These are phyloP conservation scores for Leucophenga montana DNA, from an alignment of 2,888 invertebrate species.

Conservation along the genomic window DNA sequence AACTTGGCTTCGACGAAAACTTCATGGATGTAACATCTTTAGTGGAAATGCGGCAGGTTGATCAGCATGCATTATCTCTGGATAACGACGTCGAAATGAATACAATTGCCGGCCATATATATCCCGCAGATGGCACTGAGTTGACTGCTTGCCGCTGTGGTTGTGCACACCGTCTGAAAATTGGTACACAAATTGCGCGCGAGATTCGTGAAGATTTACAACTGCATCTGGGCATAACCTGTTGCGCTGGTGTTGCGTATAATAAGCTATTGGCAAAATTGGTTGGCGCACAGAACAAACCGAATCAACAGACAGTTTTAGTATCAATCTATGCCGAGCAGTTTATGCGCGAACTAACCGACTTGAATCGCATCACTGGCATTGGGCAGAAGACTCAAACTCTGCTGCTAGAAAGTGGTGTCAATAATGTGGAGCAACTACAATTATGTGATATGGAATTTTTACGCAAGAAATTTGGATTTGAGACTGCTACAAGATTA, in stretches of 20 bases:
- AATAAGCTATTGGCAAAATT: conserved; percentile 90
- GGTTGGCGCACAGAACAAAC: conserved; percentile 82
- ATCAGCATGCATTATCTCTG: conserved; percentile 14
- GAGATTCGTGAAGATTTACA: conserved; percentile 83
- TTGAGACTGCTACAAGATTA: conserved; percentile 80
- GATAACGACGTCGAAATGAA: conserved; percentile 49
- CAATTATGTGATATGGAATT: conserved; percentile 77
- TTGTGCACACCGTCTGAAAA: conserved; percentile 79
- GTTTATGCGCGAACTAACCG: conserved; percentile 79
- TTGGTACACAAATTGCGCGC: conserved; percentile 83
- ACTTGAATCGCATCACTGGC: conserved; percentile 81
- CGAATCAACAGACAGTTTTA: conserved; percentile 86
- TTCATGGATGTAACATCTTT: conserved; percentile 84
- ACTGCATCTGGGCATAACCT: conserved; percentile 82
- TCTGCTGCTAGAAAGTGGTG: conserved; percentile 78
- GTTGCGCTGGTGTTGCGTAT: conserved; percentile 87
- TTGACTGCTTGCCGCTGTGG: conserved; percentile 81
- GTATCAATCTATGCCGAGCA: conserved; percentile 80
- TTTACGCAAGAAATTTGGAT: conserved; percentile 79
- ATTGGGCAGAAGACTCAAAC: conserved; percentile 83
- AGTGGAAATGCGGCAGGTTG: conserved; percentile 66
- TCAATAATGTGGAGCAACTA: conserved; percentile 80
- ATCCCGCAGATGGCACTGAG: conserved; percentile 75
- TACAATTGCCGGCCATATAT: conserved; percentile 74
- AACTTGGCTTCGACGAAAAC: conserved; percentile 89